phyloP scores from a whole-genome alignment of 2,113 vertebrate species.

The Hippoglossus stenolepis region DNA sequence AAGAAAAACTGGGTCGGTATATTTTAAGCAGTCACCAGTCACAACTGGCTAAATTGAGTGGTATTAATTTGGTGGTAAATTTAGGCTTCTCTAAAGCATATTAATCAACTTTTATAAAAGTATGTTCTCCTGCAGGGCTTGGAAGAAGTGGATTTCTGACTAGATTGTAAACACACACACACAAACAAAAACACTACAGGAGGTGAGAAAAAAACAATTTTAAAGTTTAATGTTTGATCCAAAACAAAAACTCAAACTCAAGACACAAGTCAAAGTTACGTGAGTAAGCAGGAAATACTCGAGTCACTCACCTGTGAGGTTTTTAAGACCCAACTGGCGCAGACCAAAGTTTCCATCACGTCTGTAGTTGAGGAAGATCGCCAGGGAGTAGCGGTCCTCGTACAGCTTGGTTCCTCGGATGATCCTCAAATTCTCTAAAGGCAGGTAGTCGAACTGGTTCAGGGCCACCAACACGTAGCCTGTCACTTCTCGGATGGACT shows the following conservation, averaged over 20 bases:
- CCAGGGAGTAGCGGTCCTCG: constrained; percentile 93
- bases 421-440: constrained; percentile 96
- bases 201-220: too few species aligned
- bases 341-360: constrained; percentile 95
- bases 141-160: too few species aligned
- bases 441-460: constrained; percentile 98
- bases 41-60: too few species aligned
- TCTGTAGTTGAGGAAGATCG: constrained; percentile 97
- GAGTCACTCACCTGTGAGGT: constrained; percentile 88
- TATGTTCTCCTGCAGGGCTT: too few species aligned
- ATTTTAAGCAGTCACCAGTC: too few species aligned
- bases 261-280: neutral
- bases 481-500: constrained; percentile 98
- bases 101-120: too few species aligned
- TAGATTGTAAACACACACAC: too few species aligned
- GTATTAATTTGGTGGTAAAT: neutral
- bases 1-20: neutral
- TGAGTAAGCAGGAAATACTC: neutral
- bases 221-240: too few species aligned
- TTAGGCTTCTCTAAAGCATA: neutral
- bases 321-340: constrained; percentile 92
- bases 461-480: constrained; percentile 98
- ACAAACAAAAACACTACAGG: neutral
- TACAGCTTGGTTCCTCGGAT: constrained; percentile 96
- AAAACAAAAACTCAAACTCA: too few species aligned